Conservation (phyloP, 2,797 vertebrate genomes). For the Anolis apletophallus region DNA sequence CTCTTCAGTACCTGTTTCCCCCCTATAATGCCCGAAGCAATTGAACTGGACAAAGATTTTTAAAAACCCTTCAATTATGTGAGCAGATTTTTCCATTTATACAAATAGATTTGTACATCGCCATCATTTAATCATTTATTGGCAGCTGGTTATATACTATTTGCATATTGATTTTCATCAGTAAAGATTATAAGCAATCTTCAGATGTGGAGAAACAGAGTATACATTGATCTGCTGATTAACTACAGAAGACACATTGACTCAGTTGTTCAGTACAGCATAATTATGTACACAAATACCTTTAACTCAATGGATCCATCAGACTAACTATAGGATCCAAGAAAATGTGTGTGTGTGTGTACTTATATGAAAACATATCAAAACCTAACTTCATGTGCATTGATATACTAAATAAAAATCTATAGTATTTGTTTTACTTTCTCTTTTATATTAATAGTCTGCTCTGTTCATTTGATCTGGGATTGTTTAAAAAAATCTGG, state of each 20-base stretch:
- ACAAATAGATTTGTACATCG: neutral
- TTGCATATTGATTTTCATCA: neutral
- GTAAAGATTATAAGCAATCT: no score
- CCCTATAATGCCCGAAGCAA: neutral
- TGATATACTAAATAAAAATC: neutral
- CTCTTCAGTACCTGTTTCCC: neutral
- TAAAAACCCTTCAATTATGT: neutral
- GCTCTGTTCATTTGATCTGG: constrained; percentile 31
- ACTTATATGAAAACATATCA: no score
- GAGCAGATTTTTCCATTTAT: neutral
- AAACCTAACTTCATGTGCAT: no score
- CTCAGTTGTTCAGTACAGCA: no score
- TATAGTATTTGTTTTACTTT: constrained; percentile 27
- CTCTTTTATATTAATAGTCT: constrained; percentile 25
- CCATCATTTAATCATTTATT: neutral
- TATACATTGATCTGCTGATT: no score
- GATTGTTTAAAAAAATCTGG: constrained; percentile 20
- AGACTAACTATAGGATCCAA: no score
- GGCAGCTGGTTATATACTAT: neutral
- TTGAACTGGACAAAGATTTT: neutral
- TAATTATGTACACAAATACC: no score
- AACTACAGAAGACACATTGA: no score
- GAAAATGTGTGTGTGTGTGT: no score
- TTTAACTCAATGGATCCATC: no score
- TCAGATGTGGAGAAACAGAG: no score